phyloP scores from a whole-genome alignment of 1,140 invertebrate species.

The Hesperophylax magnus region DNA sequence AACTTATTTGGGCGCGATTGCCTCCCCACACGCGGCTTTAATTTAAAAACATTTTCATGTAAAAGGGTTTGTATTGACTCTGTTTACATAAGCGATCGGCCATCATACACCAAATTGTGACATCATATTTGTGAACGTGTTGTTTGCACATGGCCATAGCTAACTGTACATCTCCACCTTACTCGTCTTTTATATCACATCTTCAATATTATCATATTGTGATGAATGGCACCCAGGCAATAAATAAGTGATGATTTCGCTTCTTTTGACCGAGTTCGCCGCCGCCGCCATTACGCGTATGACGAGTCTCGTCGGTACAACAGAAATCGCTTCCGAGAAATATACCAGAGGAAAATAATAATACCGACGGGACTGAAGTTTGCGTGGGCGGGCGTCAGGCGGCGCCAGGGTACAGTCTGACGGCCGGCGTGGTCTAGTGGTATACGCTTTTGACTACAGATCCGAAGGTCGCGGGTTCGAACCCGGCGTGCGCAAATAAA shows the following conservation, averaged over 20 bases:
- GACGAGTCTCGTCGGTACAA: slow-evolving; percentile 26
- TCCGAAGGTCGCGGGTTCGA: too few species aligned
- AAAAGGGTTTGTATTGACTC: too few species aligned
- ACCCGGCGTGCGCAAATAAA: too few species aligned
- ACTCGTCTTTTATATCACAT: neutral
- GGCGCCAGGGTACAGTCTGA: slow-evolving; percentile 8
- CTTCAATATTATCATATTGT: neutral
- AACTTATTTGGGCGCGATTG: too few species aligned
- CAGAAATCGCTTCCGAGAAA: slow-evolving; percentile 28
- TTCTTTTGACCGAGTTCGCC: slow-evolving; percentile 5
- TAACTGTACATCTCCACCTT: neutral
- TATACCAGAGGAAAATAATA: neutral
- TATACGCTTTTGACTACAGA: too few species aligned
- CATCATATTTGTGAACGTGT: too few species aligned
- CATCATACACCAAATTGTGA: too few species aligned
- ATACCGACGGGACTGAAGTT: slow-evolving; percentile 13
- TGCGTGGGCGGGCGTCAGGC: slow-evolving; percentile 29
- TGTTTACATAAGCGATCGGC: too few species aligned
- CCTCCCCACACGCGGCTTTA: too few species aligned
- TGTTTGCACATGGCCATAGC: too few species aligned
- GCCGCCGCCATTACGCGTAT: slow-evolving; percentile 16
- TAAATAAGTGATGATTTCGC: slow-evolving; percentile 29
- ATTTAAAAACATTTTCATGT: too few species aligned
- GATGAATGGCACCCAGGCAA: neutral
- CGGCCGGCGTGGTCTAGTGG: too few species aligned